Evolutionary conservation across 2,888 invertebrate species (phyloP).

Genomic region (Danaus chrysippus): DNA sequence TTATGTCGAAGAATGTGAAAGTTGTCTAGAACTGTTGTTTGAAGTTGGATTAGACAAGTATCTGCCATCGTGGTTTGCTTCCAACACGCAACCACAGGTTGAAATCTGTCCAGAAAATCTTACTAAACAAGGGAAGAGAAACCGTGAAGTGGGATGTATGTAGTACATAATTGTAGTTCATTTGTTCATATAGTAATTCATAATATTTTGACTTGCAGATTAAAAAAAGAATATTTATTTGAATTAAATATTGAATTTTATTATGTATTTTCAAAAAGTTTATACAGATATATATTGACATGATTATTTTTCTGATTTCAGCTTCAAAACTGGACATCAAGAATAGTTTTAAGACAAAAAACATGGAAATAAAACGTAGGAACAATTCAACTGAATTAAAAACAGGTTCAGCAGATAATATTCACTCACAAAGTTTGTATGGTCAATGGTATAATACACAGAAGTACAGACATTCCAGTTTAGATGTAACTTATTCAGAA

Average conservation of each 20-base stretch:
- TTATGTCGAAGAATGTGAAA: constrained; percentile 94
- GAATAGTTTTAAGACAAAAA: constrained; percentile 61
- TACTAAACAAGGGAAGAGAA: constrained; percentile 59
- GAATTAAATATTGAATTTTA: no score
- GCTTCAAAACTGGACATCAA: constrained; percentile 59
- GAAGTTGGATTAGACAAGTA: constrained; percentile 87
- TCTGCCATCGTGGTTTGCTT: constrained; percentile 82
- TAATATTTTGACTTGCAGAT: no score
- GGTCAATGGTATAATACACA: constrained; percentile 61
- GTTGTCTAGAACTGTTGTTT: constrained; percentile 87
- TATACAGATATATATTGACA: no score
- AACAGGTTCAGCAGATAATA: constrained; percentile 36
- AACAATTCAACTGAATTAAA: constrained; percentile 69
- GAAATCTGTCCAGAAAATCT: constrained; percentile 60
- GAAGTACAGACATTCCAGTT: constrained; percentile 63
- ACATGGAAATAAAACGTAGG: constrained; percentile 80
- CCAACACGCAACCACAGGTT: constrained; percentile 82
- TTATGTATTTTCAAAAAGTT: no score
- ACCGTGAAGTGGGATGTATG: constrained; percentile 63
- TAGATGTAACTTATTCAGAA: constrained; percentile 80
- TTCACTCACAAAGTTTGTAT: constrained; percentile 49
- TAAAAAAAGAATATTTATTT: no score
- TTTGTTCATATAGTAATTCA: not conserved
- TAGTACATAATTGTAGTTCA: constrained; percentile 18
- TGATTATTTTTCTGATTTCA: constrained; percentile 38